phyloP scores from a whole-genome alignment of 30 jellyfish, hydroid and myxozoan genomes.

The Cassiopea xamachana region DNA sequence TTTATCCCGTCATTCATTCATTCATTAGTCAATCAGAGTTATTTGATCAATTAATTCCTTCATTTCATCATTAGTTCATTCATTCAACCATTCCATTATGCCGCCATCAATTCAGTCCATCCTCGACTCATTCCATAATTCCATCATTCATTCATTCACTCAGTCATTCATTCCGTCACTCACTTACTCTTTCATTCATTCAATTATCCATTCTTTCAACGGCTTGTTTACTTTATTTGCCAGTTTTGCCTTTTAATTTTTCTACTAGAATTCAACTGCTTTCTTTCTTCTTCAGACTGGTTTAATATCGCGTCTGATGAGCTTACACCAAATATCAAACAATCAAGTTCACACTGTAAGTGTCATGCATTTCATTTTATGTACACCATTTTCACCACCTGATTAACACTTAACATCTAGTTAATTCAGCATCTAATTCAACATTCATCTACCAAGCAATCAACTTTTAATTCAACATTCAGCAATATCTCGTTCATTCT shows the following conservation, averaged over 20 bases:
- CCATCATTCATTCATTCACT: neutral
- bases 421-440: too few relatives aligned
- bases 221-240: too few relatives aligned
- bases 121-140: neutral
- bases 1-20: neutral
- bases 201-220: neutral
- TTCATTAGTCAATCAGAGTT: too few relatives aligned
- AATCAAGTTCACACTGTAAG: constrained; percentile 38
- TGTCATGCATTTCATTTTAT: neutral
- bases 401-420: too few relatives aligned
- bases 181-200: neutral
- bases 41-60: too few relatives aligned
- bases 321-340: constrained; percentile 20
- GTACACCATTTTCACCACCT: neutral
- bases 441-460: too few relatives aligned
- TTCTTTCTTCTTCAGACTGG: constrained; percentile 61
- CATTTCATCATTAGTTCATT: too few relatives aligned
- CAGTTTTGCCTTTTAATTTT: neutral
- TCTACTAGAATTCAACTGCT: neutral
- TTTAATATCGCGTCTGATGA: constrained; percentile 79
- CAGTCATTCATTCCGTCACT: neutral
- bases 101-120: neutral
- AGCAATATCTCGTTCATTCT: too few relatives aligned
- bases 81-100: neutral
- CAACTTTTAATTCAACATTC: too few relatives aligned